These are phyloP conservation scores for Clusia tigrina DNA, from an alignment of 2,888 invertebrate genomes.

Conservation along the genomic window DNA sequence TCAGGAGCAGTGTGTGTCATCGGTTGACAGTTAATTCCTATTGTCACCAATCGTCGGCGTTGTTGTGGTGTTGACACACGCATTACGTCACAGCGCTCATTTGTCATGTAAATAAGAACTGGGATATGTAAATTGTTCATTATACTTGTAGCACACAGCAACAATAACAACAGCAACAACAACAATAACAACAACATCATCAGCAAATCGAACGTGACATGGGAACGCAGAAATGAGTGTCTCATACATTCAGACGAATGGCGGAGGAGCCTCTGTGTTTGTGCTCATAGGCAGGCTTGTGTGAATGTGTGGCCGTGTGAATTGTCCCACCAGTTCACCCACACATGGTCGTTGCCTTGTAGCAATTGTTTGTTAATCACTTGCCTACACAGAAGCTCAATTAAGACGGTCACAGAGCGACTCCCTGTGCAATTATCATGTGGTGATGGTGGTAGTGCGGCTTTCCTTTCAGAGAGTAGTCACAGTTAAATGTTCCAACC, in stretches of 20 bases:
- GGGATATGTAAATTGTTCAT: too few species aligned
- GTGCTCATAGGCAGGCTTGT: too few species aligned
- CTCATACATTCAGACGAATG: neutral
- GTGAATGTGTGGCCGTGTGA: too few species aligned
- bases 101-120: neutral
- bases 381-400: constrained; percentile 14
- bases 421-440: too few species aligned
- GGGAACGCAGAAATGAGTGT: neutral
- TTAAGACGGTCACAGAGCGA: neutral
- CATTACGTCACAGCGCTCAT: constrained; percentile 15
- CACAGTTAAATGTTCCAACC: too few species aligned
- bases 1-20: constrained; percentile 19
- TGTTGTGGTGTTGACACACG: constrained; percentile 11
- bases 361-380: constrained; percentile 25
- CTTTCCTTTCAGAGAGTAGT: too few species aligned
- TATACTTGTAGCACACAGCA: neutral
- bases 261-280: too few species aligned
- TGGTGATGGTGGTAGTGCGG: too few species aligned
- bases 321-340: neutral
- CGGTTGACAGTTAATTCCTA: neutral
- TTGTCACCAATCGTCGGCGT: neutral
- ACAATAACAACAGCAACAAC: constrained; percentile 13
- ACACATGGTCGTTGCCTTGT: constrained; percentile 8
- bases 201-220: constrained; percentile 25
- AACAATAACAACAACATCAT: neutral